Evolutionary conservation across 2,113 vertebrate species (phyloP), one percentile per base, ranked within the genome.

Genomic region (Orientallactaga bullata): DNA sequence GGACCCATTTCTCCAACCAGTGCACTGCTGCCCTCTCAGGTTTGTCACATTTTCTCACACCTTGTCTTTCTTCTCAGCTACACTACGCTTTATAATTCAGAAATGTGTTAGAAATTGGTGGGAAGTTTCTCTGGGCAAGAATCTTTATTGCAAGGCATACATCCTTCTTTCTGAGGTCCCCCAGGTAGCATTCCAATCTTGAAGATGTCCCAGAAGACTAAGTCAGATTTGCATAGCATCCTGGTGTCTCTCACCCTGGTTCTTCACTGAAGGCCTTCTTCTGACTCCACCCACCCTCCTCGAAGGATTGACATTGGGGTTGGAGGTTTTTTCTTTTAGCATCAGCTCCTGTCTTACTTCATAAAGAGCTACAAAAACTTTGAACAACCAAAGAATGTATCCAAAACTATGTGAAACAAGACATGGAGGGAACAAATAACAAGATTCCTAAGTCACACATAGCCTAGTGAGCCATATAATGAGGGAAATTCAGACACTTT

Each of bases 141-240:
- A 12, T 18, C 10, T 60, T 26, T 60, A 35, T 17, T 18, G 2
- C 4, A 2, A 2, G 9, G 30, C 23, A n/a, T 1, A 15, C 7
- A 2, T 26, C 17, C 7, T 30, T 35, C 7, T 30, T 35, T 21
- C 47, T 35, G 5, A 47, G 8, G 42, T 24, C 65, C 60, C 26
- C 17, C 15, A 0, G 0, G 35, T 2, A 9, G 11, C 87, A 60
- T 39, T 21, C 24, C 32, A 0, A 7, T 39, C 16, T 9, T 5
- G 26, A 7, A 30, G 11, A 69, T 51, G 58, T 20, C 42, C 35
- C 26, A 0, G 39, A 28, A 26, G 71, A 17, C 35, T 23, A 12
- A 3, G 7, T 55, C n/a, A 4, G 35, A 3, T 30, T 24, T 15
- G 13, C 11, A 4, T 30, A 12, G 55, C 55, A 55, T 55, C 55